A percentile compares a stretch with the other conserved stretches of the same genome.
Conservation (phyloP, 2,888 invertebrate species). For the Nezara viridula region DNA sequence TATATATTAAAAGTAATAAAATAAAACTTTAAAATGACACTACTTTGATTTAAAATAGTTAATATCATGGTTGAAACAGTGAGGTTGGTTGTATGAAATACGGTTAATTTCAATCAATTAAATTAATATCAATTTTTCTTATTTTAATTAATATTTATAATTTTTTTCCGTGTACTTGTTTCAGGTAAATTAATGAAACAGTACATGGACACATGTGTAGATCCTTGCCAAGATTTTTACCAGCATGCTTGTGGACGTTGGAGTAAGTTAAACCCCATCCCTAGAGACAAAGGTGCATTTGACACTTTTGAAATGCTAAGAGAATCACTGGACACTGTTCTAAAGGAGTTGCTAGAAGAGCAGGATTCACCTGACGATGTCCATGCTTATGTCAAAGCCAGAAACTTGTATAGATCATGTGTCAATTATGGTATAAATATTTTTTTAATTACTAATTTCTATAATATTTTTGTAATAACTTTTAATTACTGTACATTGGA, state of each 20-base stretch:
- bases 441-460: too few relatives aligned
- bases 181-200: constrained; percentile 75
- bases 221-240: constrained; percentile 88
- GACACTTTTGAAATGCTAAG: constrained; percentile 92
- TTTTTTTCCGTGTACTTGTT: background rate
- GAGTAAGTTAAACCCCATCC: constrained; percentile 87
- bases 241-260: constrained; percentile 90
- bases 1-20: background rate
- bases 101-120: background rate
- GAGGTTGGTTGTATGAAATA: background rate
- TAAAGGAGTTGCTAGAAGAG: constrained; percentile 78
- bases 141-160: background rate
- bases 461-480: too few relatives aligned
- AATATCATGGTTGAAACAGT: background rate
- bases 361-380: constrained; percentile 68
- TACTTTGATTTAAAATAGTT: background rate
- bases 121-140: too few relatives aligned
- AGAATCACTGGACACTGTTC: constrained; percentile 81
- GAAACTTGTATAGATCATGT: constrained; percentile 87
- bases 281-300: constrained; percentile 88
- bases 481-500: too few relatives aligned
- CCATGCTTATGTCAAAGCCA: constrained; percentile 85
- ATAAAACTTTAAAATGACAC: background rate
- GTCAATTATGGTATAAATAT: constrained; percentile 77
- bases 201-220: constrained; percentile 80